Evolutionary conservation across 1,140 invertebrate species (phyloP), one percentile per base, ranked within the genome.

Genomic region (Cecropterus lyciades): DNA sequence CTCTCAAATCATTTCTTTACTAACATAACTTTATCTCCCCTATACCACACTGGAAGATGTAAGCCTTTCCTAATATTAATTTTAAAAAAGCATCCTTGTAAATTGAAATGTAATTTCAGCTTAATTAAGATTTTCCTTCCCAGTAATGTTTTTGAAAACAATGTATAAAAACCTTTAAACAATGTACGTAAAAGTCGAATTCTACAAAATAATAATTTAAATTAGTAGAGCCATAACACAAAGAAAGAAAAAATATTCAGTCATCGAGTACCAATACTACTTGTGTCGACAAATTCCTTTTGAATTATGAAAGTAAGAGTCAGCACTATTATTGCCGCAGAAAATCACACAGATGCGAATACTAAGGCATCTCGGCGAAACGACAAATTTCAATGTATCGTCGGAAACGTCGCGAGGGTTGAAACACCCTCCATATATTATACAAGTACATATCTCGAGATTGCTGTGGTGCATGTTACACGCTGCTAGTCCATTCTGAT

Each of bases 341-440:
- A 55, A 57, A 69, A 73, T 70, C 49, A 65, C 49, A 65, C 43
- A 69, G 37, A 52, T 65, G 69, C 70, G 63, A 67, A 70, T 60
- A 56, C 51, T 69, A 62, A 73, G 69, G 45, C 67, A 56, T 55
- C 69, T 48, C 65, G 70, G 60, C 53, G 17, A 24, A 55, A 70
- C 74, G 79, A 85, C 83, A 85, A 85, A 83, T 85, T 85, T 85
- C 79, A 83, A 83, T 82, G 76, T 76, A 77, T 81, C 75, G 69
- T 69, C 60, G 17, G 65, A 69, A 65, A 68, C 62, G 59, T 64
- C 57, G 27, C 62, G 65, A 74, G 79, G 78, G 76, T 69, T 57
- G 67, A 46, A 65, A 62, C 40, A 30, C 75, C 76, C 75, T 74
- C 43, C 63, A 46, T 72, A 73, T 77, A 74, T 79, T 65, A 59